Conservation (phyloP, 2,888 invertebrate species). For the Alcis repandata region DNA sequence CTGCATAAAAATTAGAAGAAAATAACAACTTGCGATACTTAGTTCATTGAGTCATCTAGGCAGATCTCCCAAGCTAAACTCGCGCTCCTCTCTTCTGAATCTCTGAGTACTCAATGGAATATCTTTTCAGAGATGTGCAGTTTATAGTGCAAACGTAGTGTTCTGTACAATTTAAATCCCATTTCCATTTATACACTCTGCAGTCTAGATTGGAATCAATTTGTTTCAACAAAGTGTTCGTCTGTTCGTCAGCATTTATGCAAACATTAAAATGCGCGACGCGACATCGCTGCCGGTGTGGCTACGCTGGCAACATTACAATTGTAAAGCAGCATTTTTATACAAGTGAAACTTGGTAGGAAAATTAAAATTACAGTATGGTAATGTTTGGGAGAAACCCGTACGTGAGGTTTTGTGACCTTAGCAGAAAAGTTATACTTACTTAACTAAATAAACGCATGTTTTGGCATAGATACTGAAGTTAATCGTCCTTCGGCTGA, state of each 20-base stretch:
- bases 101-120: too few species aligned
- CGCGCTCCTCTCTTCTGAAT: too few species aligned
- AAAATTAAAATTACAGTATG: constrained; percentile 32
- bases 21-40: too few species aligned
- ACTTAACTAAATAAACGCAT: too few species aligned
- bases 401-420: constrained; percentile 11
- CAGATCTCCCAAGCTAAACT: too few species aligned
- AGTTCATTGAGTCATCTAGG: too few species aligned
- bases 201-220: neutral
- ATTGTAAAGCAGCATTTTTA: constrained; percentile 40
- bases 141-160: too few species aligned
- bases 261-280: constrained; percentile 38
- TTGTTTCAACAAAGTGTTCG: neutral
- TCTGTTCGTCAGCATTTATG: neutral
- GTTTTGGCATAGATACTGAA: too few species aligned
- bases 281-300: constrained; percentile 27
- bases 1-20: too few species aligned
- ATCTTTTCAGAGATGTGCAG: too few species aligned
- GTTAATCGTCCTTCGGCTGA: too few species aligned
- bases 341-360: constrained; percentile 40
- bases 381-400: constrained; percentile 25
- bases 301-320: constrained; percentile 34
- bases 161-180: neutral
- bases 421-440: constrained; percentile 8
- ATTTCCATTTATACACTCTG: neutral